Evolutionary conservation across 2,888 invertebrate genomes (phyloP).

Genomic region (Orchestes rusci): DNA sequence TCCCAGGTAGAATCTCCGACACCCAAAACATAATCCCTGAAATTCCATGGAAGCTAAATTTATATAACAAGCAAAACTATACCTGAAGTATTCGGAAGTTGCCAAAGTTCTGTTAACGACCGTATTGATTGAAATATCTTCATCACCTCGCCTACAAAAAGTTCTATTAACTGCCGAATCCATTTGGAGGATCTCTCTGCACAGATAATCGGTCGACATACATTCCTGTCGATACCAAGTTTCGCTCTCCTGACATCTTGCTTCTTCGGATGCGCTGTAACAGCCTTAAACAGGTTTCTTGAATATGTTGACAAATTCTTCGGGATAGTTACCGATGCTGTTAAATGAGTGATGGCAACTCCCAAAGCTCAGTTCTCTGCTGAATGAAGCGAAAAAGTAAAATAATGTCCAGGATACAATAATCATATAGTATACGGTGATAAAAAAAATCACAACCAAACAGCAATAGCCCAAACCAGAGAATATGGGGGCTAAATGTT

Average conservation of each 20-base stretch:
- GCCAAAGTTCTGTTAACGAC: slow-evolving; percentile 52
- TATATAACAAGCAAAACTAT: no score
- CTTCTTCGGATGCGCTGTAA: slow-evolving; percentile 58
- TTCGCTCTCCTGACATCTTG: slow-evolving; percentile 45
- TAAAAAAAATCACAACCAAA: slow-evolving; percentile 61
- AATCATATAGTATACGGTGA: slow-evolving; percentile 73
- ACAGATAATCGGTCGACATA: slow-evolving; percentile 47
- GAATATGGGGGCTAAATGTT: slow-evolving; percentile 55
- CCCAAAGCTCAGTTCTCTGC: slow-evolving; percentile 59
- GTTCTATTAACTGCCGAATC: slow-evolving; percentile 42
- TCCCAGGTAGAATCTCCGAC: slow-evolving; percentile 65
- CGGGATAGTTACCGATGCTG: slow-evolving; percentile 46
- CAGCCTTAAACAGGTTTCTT: slow-evolving; percentile 52
- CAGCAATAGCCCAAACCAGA: slow-evolving; percentile 60
- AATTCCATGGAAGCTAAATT: no score
- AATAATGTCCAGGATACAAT: slow-evolving; percentile 72
- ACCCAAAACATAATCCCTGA: slow-evolving; percentile 70
- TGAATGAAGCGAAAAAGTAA: slow-evolving; percentile 65
- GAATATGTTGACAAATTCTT: no score
- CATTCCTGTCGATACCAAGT: slow-evolving; percentile 53
- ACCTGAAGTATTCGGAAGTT: slow-evolving; percentile 40
- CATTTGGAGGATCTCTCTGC: slow-evolving; percentile 42
- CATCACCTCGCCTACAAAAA: slow-evolving; percentile 44
- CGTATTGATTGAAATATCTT: slow-evolving; percentile 44
- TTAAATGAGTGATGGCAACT: slow-evolving; percentile 59